These are phyloP conservation scores for Sphaerophoria taeniata DNA, from an alignment of 2,888 invertebrate genomes.

Conservation along the genomic window DNA sequence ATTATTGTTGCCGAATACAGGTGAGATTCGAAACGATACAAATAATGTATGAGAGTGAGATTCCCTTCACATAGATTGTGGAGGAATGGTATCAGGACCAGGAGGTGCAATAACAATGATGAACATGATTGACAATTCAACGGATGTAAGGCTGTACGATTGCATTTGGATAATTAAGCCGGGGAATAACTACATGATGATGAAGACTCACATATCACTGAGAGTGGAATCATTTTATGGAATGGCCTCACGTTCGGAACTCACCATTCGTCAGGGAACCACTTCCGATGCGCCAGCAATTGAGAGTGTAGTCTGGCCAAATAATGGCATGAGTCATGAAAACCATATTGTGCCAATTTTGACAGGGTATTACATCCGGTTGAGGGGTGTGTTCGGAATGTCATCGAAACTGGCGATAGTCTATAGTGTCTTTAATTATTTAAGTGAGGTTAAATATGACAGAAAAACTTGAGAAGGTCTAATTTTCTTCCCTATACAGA, in stretches of 20 bases:
- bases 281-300: conserved; percentile 86
- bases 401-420: conserved; percentile 87
- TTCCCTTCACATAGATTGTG: conserved; percentile 84
- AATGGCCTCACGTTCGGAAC: conserved; percentile 86
- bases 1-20: conserved; percentile 80
- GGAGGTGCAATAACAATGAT: conserved; percentile 90
- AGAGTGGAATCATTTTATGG: conserved; percentile 85
- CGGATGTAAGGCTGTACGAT: conserved; percentile 85
- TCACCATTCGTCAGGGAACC: conserved; percentile 87
- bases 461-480: neutral
- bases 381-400: conserved; percentile 86
- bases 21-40: conserved; percentile 71
- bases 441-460: conserved; percentile 83
- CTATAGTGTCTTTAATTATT: conserved; percentile 88
- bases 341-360: conserved; percentile 86
- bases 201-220: conserved; percentile 87
- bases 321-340: conserved; percentile 82
- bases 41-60: neutral
- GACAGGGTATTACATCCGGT: conserved; percentile 88
- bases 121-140: conserved; percentile 86
- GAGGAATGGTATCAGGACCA: conserved; percentile 87
- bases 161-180: conserved; percentile 89
- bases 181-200: conserved; percentile 85
- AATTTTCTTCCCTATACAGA: conserved; percentile 82
- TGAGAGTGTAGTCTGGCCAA: conserved; percentile 85